These are phyloP conservation scores for Drosophila melanogaster DNA, from an alignment of 1,140 invertebrate genomes.

Conservation along the genomic window Release_6_plus_ISO1_MT NC_004354.4:20134001-20134500, in stretches of 20 bases:
- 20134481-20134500: background rate
- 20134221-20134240: background rate
- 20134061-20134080: conserved; percentile 44
- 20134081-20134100: conserved; percentile 46
- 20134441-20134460: background rate
- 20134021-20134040: conserved; percentile 44
- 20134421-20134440: background rate
- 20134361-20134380: too few relatives aligned
- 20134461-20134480: background rate
- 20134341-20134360: too few relatives aligned
- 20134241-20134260: background rate
- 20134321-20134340: too few relatives aligned
- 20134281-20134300: too few relatives aligned
- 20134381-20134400: background rate
- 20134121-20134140: conserved; percentile 18
- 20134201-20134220: conserved; percentile 10
- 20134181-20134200: background rate
- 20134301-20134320: too few relatives aligned
- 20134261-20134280: background rate
- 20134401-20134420: background rate
- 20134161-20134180: conserved; percentile 4
- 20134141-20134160: background rate
- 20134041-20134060: conserved; percentile 35
- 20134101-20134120: conserved; percentile 31
- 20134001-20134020: conserved; percentile 68